Evolutionary conservation across 2,113 vertebrate genomes (phyloP).

Genomic region (Tyto alba): DNA sequence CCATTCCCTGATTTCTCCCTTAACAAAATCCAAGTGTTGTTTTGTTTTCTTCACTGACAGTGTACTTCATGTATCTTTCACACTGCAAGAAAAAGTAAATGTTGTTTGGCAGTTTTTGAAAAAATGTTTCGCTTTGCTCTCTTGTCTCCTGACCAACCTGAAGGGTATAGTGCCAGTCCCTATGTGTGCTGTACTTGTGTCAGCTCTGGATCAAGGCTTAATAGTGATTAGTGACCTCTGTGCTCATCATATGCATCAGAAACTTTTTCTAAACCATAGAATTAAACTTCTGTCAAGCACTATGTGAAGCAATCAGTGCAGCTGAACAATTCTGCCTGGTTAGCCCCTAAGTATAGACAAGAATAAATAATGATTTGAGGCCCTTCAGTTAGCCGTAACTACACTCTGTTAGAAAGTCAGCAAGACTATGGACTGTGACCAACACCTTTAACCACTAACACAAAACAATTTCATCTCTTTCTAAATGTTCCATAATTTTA

Average conservation of each 20-base stretch:
- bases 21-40: neutral
- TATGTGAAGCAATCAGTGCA: neutral
- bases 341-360: neutral
- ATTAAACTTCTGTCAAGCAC: neutral
- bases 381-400: neutral
- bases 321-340: neutral
- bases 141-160: neutral
- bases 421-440: neutral
- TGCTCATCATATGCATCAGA: neutral
- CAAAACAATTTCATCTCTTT: neutral
- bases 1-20: neutral
- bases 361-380: neutral
- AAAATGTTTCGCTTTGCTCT: neutral
- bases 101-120: neutral
- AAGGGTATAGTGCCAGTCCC: neutral
- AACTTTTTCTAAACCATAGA: neutral
- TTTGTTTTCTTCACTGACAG: neutral
- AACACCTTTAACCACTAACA: neutral
- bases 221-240: neutral
- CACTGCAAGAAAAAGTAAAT: neutral
- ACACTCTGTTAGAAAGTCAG: neutral
- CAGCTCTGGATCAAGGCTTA: neutral
- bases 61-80: neutral
- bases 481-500: neutral
- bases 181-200: rapidly evolving